Evolutionary conservation across 2,888 invertebrate species (phyloP).

Genomic region (Temnothorax rugatulus): DNA sequence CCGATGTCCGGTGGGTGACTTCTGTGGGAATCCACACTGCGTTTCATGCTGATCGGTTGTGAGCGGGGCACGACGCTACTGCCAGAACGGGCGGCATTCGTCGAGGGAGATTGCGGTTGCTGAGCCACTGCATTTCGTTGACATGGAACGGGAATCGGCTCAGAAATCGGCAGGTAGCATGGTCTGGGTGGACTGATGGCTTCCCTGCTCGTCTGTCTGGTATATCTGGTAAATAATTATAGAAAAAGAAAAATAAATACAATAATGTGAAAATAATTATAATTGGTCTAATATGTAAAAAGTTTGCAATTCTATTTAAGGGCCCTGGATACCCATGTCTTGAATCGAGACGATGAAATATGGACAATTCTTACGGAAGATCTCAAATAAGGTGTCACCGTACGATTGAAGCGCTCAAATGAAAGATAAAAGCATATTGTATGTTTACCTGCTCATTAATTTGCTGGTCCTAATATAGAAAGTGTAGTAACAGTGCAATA

Average conservation of each 20-base stretch:
- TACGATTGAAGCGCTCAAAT: no score
- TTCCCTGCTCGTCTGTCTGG: conserved; percentile 86
- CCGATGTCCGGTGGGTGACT: conserved; percentile 93
- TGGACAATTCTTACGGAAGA: no score
- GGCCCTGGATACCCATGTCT: no score
- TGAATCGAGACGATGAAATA: no score
- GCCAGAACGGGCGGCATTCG: conserved; percentile 69
- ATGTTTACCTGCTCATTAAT: no score
- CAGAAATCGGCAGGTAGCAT: conserved; percentile 90
- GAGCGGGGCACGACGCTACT: conserved; percentile 91
- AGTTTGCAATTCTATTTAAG: background rate
- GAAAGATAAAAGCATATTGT: no score
- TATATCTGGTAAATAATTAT: conserved; percentile 86
- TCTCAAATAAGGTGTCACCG: no score
- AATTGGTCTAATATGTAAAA: background rate
- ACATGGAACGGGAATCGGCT: conserved; percentile 92
- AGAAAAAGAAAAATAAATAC: conserved; percentile 2
- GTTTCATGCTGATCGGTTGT: conserved; percentile 94
- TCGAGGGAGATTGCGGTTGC: conserved; percentile 73
- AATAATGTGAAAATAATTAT: background rate
- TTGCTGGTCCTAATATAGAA: no score
- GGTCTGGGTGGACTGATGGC: conserved; percentile 90
- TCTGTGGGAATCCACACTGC: conserved; percentile 89
- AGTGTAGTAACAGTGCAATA: no score
- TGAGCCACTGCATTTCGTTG: conserved; percentile 86